Percentiles rank a stretch among this genome's conserved stretches.
phyloP scores from a whole-genome alignment of 2,888 invertebrate species.

The Arge pagana region DNA sequence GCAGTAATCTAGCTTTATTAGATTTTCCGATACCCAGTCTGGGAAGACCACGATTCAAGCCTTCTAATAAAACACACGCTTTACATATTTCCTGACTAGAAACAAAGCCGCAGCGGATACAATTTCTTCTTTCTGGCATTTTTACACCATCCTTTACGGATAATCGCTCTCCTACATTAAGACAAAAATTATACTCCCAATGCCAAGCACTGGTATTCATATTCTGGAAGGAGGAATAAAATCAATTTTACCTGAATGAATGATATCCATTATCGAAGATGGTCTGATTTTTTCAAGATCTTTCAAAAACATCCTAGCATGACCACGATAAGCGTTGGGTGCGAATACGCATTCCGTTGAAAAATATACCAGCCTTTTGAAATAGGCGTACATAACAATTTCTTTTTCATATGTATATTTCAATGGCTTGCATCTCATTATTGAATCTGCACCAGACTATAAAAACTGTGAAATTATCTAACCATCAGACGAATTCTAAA shows the following conservation, averaged over 20 bases:
- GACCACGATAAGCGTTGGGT: slow-evolving; percentile 95
- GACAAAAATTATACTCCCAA: background rate
- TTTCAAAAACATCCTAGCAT: slow-evolving; percentile 88
- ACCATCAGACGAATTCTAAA: slow-evolving; percentile 15
- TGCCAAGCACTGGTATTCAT: background rate
- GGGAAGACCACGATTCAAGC: slow-evolving; percentile 91
- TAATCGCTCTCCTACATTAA: slow-evolving; percentile 75
- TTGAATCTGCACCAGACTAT: slow-evolving; percentile 77
- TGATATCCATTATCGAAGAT: slow-evolving; percentile 89
- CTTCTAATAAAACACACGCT: slow-evolving; percentile 94
- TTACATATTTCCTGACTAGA: slow-evolving; percentile 95
- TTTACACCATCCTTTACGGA: slow-evolving; percentile 80
- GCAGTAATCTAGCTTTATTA: slow-evolving; percentile 74
- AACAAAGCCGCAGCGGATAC: slow-evolving; percentile 85
- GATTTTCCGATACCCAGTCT: slow-evolving; percentile 89
- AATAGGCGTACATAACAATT: slow-evolving; percentile 99
- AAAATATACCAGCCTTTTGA: slow-evolving; percentile 93
- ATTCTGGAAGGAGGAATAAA: too few relatives aligned
- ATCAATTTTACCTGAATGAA: slow-evolving; percentile 74
- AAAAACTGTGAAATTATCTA: slow-evolving; percentile 39
- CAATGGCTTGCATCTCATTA: slow-evolving; percentile 92
- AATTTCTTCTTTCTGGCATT: slow-evolving; percentile 79
- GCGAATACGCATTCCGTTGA: slow-evolving; percentile 99
- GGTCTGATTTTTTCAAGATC: slow-evolving; percentile 94
- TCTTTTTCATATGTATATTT: slow-evolving; percentile 99